Evolutionary conservation across 2,888 invertebrate species (phyloP).

Genomic region (Erpobdella octoculata): DNA sequence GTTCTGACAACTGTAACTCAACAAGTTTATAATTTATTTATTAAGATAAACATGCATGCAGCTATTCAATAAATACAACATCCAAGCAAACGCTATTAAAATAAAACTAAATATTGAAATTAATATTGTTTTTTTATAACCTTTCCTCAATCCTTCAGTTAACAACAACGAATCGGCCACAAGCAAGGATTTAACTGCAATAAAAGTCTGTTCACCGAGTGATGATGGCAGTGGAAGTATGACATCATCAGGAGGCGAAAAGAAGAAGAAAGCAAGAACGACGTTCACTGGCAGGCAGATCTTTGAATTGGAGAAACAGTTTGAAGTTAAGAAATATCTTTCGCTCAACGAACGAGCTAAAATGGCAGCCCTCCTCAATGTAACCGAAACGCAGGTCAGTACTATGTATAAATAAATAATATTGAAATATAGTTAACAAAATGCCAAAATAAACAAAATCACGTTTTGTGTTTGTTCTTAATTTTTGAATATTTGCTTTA

Average conservation of each 20-base stretch:
- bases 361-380: conserved; percentile 84
- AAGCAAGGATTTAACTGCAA: background rate
- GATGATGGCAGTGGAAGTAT: conserved; percentile 21
- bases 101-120: no score
- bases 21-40: no score
- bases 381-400: conserved; percentile 86
- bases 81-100: no score
- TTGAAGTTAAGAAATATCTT: conserved; percentile 88
- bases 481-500: no score
- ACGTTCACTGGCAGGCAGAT: conserved; percentile 92
- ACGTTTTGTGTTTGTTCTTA: no score
- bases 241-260: conserved; percentile 33
- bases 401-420: no score
- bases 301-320: conserved; percentile 90
- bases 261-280: conserved; percentile 71
- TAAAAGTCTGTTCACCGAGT: conserved; percentile 8
- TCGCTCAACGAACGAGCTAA: conserved; percentile 87
- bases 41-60: no score
- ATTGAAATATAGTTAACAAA: no score
- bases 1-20: no score
- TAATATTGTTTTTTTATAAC: background rate
- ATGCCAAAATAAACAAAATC: no score
- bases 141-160: background rate
- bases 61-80: no score
- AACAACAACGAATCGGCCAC: background rate